Evolutionary conservation across 2,888 invertebrate species (phyloP), one percentile per base, ranked within the genome.

Genomic region (Spatulosminthurus flaviceps): DNA sequence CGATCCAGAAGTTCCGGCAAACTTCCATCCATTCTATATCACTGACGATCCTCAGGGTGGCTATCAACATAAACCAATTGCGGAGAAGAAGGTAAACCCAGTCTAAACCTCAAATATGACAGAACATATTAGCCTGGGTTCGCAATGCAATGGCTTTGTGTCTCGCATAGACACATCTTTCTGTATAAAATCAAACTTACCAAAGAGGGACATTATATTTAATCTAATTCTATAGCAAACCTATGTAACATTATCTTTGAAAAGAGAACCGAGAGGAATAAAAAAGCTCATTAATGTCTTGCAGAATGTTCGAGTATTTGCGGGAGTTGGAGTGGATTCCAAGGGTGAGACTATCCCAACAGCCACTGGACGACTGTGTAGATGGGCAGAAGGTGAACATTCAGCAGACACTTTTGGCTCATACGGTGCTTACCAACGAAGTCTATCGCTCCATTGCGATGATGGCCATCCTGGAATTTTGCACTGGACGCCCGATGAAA

Each of bases 31-130:
- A 61, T 95, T 97, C 90, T 89, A 89, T 88, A 96, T 97, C 86
- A 95, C 96, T 43, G 94, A 96, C 87, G 96, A 96, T 88, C 92
- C 95, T 0, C 90, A 95, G n/a, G 96, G 96, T 43, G 96, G 96
- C 0, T 96, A 93, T 87, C 92, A 92, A 86, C 92, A 95, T 87
- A 95, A 95, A 88, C 92, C 92, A 0, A 90, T 92, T 0, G 92
- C 93, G 84, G 95, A 96, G 88, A 93, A 91, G 88, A 90, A 92
- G 90, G 95, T 95, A 87, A 87, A 88, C 9, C 0, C 67, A 67
- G 34, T 7, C 34, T 7, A 9, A 34, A 34, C 4, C 34, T 34
- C 34, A 34, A 34, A 34, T 34, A 71, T 34, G 61, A 61, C 4
- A 61, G 61, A 43, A 16, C 11, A 16, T 16, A 16, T 16, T 16